Evolutionary conservation across 2,797 vertebrate genomes (phyloP), one percentile per base, ranked within the genome.

Genomic region (Podarcis siculus): DNA sequence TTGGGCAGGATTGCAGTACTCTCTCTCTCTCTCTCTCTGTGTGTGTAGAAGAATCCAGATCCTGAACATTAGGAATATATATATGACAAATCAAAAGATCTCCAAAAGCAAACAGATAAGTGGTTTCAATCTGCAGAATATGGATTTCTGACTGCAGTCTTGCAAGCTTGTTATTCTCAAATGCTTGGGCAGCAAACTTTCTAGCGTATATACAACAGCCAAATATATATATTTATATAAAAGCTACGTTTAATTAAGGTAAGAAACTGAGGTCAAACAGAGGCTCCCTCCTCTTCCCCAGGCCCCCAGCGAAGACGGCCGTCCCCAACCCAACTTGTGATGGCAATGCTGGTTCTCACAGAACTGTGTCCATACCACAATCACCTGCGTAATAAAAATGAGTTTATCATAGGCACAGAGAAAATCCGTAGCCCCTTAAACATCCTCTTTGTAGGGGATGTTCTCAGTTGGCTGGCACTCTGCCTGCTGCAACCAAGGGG

Each of bases 251-350:
- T 87, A 87, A 82, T 82, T 1, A 39, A 45, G 12, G 12, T 30
- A 73, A 35, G 5, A 30, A 85, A 15, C 67, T 45, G 45, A 21
- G 23, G 8, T 64, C 23, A 32, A 61, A 42, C 1, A 12, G 8
- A 23, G 2, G 2, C 0, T 30, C 8, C 8, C 2, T 2, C 2
- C 42, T 55, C 37, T 39, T 2, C 32, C 32, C 3, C 5, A 30
- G 10, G 58, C 0, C 13, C 6, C 72, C 75, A n/a, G 27, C 9
- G 58, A 81, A 32, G n/a, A 79, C 21, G 32, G 8, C 49, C 3
- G 1, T 15, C 3, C 49, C 13, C 49, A 55, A 55, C 21, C 39
- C n/a, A 35, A 3, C n/a, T 30, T 27, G 25, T 23, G 27, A n/a
- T 15, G 17, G 39, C 17, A 23, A 8, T 0, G 8, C 7, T 23